Conservation (phyloP, 2,888 invertebrate genomes). For the Erannis defoliaria region DNA sequence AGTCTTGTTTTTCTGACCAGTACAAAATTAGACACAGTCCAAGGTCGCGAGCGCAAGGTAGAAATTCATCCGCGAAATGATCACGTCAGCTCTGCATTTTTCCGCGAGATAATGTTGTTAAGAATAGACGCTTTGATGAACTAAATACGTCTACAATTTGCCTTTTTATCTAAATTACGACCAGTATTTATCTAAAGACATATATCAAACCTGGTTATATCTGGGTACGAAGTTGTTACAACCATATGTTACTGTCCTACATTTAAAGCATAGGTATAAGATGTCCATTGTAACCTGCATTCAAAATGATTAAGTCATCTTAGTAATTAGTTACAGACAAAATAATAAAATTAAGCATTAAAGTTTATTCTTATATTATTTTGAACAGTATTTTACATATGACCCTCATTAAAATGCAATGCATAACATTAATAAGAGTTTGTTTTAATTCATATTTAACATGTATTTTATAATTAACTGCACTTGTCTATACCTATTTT, state of each 20-base stretch:
- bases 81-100: conserved; percentile 33
- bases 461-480: not conserved
- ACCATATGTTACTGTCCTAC: not conserved
- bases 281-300: not conserved
- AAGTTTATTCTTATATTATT: not conserved
- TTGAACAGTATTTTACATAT: not conserved
- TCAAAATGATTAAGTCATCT: not conserved
- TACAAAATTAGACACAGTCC: conserved; percentile 25
- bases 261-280: too few species aligned
- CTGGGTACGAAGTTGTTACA: too few species aligned
- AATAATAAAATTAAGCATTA: not conserved
- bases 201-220: too few species aligned
- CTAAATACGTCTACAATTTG: too few species aligned
- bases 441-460: not conserved
- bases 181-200: too few species aligned
- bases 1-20: conserved; percentile 9
- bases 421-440: not conserved
- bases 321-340: not conserved
- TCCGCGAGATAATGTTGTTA: conserved; percentile 8
- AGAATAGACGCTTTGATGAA: conserved; percentile 15
- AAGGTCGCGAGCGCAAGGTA: conserved; percentile 27
- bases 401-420: not conserved
- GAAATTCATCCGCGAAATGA: conserved; percentile 21
- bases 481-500: not conserved
- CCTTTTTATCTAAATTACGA: too few species aligned